Evolutionary conservation across 2,888 invertebrate genomes (phyloP), one percentile per base, ranked within the genome.

Genomic region (Boloria selene): DNA sequence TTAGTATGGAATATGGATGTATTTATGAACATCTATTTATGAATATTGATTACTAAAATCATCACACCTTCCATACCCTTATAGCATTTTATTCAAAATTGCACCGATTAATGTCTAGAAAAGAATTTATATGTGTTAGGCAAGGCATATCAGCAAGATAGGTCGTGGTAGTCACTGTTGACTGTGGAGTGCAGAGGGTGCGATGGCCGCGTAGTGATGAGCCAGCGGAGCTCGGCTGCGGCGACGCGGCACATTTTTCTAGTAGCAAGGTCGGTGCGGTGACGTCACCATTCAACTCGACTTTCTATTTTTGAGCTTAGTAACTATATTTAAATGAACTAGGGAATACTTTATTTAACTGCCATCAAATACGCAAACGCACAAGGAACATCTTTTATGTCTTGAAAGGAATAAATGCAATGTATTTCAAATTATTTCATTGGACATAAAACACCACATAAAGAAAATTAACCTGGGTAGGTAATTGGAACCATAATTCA

Each of bases 181-280:
- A 56, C 56, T 22, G 56, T 61, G 63, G 66, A 69, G 58, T 60
- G 67, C 64, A 65, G 64, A 70, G 73, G 72, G 73, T 69, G 70
- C 72, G 72, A 70, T 70, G 72, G 70, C 72, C 72, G 70, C 68
- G 69, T 67, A 62, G 65, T 70, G 70, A 68, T 70, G 68, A 67
- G 67, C 55, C 70, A 63, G 70, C 70, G 67, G 56, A 62, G 60
- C 65, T 47, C 70, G 76, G 78, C 76, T 76, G 80, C 73, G 79
- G 82, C 88, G 84, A 90, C 90, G 87, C 90, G 88, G 92, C 93
- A 92, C 90, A 92, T 93, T 92, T 93, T 93, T 93, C 90, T 87
- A 90, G 90, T 88, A 77, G 88, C 93, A 93, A 93, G 93, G 93
- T 92, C 93, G 89, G 82, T 81, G 80, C 78, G 74, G 74, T 90